Evolutionary conservation across 2,113 vertebrate species (phyloP), one percentile per base, ranked within the genome.

Genomic region (Galeopterus variegatus): DNA sequence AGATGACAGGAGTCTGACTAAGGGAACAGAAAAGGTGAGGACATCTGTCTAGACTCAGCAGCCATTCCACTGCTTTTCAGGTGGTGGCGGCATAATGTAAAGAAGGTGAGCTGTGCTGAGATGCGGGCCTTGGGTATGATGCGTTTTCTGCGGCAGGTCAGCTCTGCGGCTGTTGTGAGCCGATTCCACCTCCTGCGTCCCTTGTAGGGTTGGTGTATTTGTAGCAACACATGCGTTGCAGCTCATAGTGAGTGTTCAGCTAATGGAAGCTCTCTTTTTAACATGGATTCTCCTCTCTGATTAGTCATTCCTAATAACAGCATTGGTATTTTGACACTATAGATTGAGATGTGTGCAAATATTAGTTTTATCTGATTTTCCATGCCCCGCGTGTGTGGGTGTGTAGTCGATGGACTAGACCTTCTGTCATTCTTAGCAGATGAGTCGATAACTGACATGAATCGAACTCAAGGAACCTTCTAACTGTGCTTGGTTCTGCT

Each of bases 381-480:
- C 11, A 5, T n/a, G 26, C 14, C 41, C 50, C 19, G 17, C 10
- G 5, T 5, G 11, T 6, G 21, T 7, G 41, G 50, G 24, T 67
- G 5, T 7, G 3, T 6, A 2, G 17, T 67, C 0, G 28, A 28
- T 3, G 3, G 1, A 0, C 33, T n/a, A 8, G 50, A 36, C 3
- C 5, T 15, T 75, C 12, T 3, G 26, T 28, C 26, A n/a, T 26
- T 21, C 4, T 6, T 6, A n/a, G 26, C 52, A 28, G 6, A 31
- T 24, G 0, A 15, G 50, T 56, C 24, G 9, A 11, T 13, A 56
- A 26, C 3, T 10, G 41, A 58, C n/a, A 56, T 11, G 15, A 52
- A 13, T 0, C 1, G 10, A 62, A 86, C 28, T 62, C 69, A 36
- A 85, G 28, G 79, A 82, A 41, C 50, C 69, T 41, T 45, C 70